Percentiles rank a stretch among this genome's conserved stretches.
These are phyloP conservation scores for Syngnathus acus DNA, from an alignment of 2,797 vertebrate species.

Conservation along the genomic window DNA sequence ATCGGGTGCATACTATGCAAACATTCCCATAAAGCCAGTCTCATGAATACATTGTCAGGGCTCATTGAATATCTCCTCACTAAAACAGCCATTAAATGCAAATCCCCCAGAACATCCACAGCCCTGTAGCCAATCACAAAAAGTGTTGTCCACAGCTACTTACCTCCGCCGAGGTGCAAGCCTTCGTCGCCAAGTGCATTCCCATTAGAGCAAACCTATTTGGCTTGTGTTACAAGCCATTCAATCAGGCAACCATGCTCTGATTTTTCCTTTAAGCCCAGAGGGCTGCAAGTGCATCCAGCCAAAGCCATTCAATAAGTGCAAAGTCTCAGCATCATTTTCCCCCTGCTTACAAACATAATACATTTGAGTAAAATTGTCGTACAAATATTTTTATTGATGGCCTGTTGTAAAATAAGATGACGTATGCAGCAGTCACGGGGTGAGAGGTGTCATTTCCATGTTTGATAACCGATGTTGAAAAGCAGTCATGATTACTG, in stretches of 20 bases:
- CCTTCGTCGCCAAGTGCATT: conserved; percentile 46
- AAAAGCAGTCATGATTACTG: conserved; percentile 20
- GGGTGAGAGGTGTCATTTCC: conserved; percentile 38
- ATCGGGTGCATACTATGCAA: neutral
- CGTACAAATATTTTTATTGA: conserved; percentile 40
- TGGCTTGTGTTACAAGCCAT: conserved; percentile 63
- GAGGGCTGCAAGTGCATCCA: conserved; percentile 49
- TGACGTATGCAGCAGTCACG: conserved; percentile 22
- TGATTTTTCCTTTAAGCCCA: conserved; percentile 44
- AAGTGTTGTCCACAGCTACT: conserved; percentile 34
- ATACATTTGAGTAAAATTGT: conserved; percentile 28
- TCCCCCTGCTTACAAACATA: conserved; percentile 21
- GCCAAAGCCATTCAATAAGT: conserved; percentile 26
- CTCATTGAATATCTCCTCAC: conserved; percentile 34
- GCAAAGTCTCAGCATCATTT: conserved; percentile 44
- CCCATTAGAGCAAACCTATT: conserved; percentile 64
- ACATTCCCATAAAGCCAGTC: neutral
- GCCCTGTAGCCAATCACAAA: conserved; percentile 44
- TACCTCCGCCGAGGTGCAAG: conserved; percentile 33
- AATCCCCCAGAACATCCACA: conserved; percentile 23
- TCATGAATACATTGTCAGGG: conserved; percentile 20
- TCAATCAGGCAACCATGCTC: conserved; percentile 49
- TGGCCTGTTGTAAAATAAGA: conserved; percentile 24
- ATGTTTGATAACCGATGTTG: conserved; percentile 39
- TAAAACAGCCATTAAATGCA: conserved; percentile 46